Conservation (phyloP, 2,113 vertebrate species). For the Scophthalmus maximus region DNA sequence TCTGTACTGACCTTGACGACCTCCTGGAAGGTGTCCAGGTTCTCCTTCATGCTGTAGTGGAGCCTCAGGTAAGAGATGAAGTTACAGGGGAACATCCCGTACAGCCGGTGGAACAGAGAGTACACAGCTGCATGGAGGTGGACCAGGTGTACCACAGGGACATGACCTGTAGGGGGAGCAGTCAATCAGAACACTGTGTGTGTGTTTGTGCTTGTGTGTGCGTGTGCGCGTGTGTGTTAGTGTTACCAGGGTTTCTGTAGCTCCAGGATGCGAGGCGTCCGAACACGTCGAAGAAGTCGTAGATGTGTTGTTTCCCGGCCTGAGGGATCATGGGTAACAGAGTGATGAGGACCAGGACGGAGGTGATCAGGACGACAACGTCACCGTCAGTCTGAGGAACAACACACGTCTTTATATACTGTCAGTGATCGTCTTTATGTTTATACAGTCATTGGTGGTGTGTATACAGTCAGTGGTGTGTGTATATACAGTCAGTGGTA, state of each 20-base stretch:
- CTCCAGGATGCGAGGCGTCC: constrained; percentile 95
- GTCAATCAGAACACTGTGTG: constrained; percentile 17
- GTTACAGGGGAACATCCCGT: constrained; percentile 99
- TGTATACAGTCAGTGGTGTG: too few species aligned
- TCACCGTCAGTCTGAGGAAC: constrained; percentile 89
- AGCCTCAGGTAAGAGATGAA: constrained; percentile 97
- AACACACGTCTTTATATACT: not conserved
- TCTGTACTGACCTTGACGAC: constrained; percentile 86
- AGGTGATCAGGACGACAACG: constrained; percentile 91
- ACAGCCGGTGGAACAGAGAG: constrained; percentile 96
- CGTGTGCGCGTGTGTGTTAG: not conserved
- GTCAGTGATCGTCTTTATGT: too few species aligned
- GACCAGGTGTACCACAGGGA: constrained; percentile 87
- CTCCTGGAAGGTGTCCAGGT: constrained; percentile 94
- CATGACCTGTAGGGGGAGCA: constrained; percentile 81
- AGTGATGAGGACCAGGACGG: constrained; percentile 93
- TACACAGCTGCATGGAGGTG: constrained; percentile 96
- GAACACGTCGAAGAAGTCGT: constrained; percentile 97
- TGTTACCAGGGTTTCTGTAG: constrained; percentile 89
- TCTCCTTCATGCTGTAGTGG: constrained; percentile 99
- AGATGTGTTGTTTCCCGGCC: constrained; percentile 93
- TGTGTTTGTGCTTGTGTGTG: not conserved
- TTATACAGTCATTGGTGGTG: too few species aligned
- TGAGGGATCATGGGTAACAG: constrained; percentile 98
- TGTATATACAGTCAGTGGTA: too few species aligned